These are phyloP conservation scores for Crotalus horridus DNA, from an alignment of 2,113 vertebrate species.

Conservation along the genomic window DNA sequence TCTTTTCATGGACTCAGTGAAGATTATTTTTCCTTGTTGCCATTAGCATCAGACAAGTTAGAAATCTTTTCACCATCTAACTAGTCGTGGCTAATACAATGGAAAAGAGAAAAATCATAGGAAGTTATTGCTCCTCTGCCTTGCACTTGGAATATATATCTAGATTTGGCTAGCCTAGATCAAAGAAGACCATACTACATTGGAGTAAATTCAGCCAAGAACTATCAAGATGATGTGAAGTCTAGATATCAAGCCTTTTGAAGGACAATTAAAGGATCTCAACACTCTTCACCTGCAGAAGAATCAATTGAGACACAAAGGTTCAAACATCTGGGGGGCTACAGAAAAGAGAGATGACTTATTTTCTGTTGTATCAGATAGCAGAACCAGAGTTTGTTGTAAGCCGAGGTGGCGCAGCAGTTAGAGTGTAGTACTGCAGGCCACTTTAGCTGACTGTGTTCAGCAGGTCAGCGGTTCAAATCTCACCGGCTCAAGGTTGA, in stretches of 20 bases:
- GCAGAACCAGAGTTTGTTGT: neutral
- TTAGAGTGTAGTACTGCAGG: too few species aligned
- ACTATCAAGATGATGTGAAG: neutral
- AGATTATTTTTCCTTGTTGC: neutral
- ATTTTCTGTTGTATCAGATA: neutral
- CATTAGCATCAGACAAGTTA: neutral
- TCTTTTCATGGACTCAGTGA: neutral
- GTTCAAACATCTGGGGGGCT: neutral
- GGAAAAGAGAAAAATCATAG: neutral
- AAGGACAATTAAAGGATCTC: neutral
- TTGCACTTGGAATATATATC: neutral
- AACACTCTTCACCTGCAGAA: neutral
- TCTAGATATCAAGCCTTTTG: neutral
- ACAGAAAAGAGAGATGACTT: neutral
- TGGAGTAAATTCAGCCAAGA: neutral
- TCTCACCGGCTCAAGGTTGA: too few species aligned
- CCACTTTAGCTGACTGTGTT: too few species aligned
- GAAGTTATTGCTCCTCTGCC: neutral
- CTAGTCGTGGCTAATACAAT: neutral
- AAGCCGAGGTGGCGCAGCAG: too few species aligned
- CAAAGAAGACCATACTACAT: neutral
- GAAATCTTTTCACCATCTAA: neutral
- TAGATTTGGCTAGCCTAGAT: neutral
- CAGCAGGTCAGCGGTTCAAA: too few species aligned
- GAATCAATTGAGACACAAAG: neutral